A percentile compares a stretch with the other conserved stretches of the same genome.
phyloP scores from a whole-genome alignment of 2,797 vertebrate species.

The Poeciliopsis gracilis region DNA sequence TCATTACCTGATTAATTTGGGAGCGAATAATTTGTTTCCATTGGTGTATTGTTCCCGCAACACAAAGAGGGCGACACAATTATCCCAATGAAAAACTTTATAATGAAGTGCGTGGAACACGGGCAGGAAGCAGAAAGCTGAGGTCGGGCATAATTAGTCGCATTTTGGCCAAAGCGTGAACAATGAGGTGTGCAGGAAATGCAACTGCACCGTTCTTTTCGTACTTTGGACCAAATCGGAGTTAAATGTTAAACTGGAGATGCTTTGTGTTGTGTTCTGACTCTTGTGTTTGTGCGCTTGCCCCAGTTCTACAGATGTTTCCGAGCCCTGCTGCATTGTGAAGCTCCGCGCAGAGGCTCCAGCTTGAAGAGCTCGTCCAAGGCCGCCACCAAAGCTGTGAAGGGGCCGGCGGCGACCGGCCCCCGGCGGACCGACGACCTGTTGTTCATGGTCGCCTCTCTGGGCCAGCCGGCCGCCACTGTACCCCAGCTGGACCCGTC shows the following conservation, averaged over 20 bases:
- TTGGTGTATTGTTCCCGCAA: neutral
- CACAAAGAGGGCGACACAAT: neutral
- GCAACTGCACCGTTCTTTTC: neutral
- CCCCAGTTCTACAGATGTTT: slow-evolving; percentile 86
- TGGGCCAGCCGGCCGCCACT: slow-evolving; percentile 56
- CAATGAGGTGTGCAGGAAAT: neutral
- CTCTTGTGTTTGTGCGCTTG: slow-evolving; percentile 35
- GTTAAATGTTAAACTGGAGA: neutral
- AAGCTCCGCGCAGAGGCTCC: slow-evolving; percentile 63
- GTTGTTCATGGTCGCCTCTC: slow-evolving; percentile 71
- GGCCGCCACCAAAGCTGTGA: slow-evolving; percentile 64
- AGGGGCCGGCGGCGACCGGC: slow-evolving; percentile 23
- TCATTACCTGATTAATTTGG: neutral
- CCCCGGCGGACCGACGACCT: slow-evolving; percentile 58
- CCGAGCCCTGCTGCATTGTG: slow-evolving; percentile 75
- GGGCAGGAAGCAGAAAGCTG: neutral
- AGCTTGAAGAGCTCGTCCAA: slow-evolving; percentile 78
- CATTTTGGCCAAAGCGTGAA: neutral
- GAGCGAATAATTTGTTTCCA: neutral
- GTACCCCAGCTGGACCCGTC: slow-evolving; percentile 53
- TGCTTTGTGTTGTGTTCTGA: slow-evolving; percentile 9
- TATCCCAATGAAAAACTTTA: neutral
- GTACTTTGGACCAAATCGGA: neutral
- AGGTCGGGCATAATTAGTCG: neutral
- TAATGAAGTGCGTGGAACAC: neutral